A percentile compares a stretch with the other conserved stretches of the same genome.
phyloP scores from a whole-genome alignment of 1,140 invertebrate species.

The Microplitis demolitor region DNA sequence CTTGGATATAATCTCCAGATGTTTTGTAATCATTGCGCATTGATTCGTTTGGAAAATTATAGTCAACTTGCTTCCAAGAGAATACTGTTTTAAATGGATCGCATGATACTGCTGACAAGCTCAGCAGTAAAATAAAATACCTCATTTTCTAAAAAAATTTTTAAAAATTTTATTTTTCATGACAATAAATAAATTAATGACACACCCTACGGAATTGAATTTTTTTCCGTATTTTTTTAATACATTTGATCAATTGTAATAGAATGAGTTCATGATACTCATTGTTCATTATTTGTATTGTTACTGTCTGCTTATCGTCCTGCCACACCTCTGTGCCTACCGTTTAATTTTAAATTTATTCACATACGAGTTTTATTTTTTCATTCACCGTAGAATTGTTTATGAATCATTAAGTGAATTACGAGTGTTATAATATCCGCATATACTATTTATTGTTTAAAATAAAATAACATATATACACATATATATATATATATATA shows the following conservation, averaged over 20 bases:
- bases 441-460: background rate
- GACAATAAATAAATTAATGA: background rate
- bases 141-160: constrained; percentile 28
- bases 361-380: background rate
- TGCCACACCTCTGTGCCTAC: constrained; percentile 19
- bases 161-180: too few species aligned
- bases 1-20: constrained; percentile 67
- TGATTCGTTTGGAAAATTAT: constrained; percentile 69
- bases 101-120: constrained; percentile 36
- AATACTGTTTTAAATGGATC: constrained; percentile 63
- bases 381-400: too few species aligned
- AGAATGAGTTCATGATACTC: background rate
- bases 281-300: background rate
- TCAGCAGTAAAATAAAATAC: constrained; percentile 31
- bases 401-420: too few species aligned
- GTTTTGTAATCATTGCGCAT: constrained; percentile 66
- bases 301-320: constrained; percentile 14
- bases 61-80: constrained; percentile 72
- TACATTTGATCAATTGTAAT: background rate
- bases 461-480: background rate
- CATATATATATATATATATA: too few species aligned
- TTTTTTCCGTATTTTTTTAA: background rate
- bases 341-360: background rate
- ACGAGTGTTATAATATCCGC: too few species aligned
- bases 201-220: background rate